Conservation (phyloP, 2,113 vertebrate species). For the Onychostoma macrolepis region DNA sequence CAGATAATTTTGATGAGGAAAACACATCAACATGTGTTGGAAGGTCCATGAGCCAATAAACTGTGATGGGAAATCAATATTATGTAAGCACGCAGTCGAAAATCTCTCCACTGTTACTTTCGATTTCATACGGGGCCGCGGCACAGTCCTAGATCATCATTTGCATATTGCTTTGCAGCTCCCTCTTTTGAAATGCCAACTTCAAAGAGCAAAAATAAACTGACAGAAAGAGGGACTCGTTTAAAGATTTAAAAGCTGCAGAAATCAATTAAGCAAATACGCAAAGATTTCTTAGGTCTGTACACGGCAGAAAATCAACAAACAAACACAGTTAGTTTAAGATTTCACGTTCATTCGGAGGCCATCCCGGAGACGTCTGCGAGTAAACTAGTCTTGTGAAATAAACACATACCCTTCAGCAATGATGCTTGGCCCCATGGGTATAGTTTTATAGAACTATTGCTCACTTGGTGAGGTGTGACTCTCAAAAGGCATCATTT, state of each 20-base stretch:
- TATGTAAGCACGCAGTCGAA: slow-evolving; percentile 54
- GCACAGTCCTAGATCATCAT: slow-evolving; percentile 51
- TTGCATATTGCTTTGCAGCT: slow-evolving; percentile 61
- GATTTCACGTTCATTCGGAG: slow-evolving; percentile 56
- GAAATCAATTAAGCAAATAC: slow-evolving; percentile 68
- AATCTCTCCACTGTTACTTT: slow-evolving; percentile 55
- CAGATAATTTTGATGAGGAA: slow-evolving; percentile 10
- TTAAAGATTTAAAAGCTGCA: slow-evolving; percentile 67
- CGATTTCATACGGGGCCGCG: slow-evolving; percentile 47
- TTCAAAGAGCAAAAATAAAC: slow-evolving; percentile 62
- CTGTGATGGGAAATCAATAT: slow-evolving; percentile 57
- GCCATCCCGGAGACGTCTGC: slow-evolving; percentile 25
- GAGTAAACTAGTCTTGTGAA: slow-evolving; percentile 45
- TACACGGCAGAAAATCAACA: slow-evolving; percentile 59
- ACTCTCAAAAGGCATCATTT: slow-evolving; percentile 4
- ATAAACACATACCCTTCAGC: not conserved
- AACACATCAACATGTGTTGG: slow-evolving; percentile 39
- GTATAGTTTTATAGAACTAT: not conserved
- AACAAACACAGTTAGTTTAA: slow-evolving; percentile 56
- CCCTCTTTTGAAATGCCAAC: slow-evolving; percentile 57
- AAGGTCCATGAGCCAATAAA: slow-evolving; percentile 38
- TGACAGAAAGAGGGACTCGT: slow-evolving; percentile 58
- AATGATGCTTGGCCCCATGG: not conserved
- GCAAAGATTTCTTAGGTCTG: slow-evolving; percentile 56
- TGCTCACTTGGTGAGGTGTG: not conserved